These are phyloP conservation scores for Cercopithecus mona DNA, from an alignment of 2,113 vertebrate species.

Conservation along the genomic window DNA sequence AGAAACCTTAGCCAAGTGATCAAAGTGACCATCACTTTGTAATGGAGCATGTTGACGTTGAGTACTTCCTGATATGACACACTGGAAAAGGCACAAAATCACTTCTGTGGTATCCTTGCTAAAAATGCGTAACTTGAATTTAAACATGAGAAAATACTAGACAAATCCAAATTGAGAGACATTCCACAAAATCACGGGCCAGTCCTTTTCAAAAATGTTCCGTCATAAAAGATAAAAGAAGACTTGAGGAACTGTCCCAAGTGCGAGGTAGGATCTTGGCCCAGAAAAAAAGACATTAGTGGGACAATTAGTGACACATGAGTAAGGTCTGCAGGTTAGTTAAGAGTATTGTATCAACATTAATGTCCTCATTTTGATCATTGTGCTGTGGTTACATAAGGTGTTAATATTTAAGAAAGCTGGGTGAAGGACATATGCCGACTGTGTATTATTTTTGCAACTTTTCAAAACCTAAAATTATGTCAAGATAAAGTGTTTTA, in stretches of 20 bases:
- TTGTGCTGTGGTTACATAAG: not conserved
- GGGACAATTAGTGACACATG: not conserved
- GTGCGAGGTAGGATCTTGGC: not conserved
- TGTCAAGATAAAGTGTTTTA: constrained; percentile 38
- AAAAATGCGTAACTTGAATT: not conserved
- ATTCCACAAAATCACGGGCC: not conserved
- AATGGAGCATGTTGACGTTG: not conserved
- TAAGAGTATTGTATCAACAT: not conserved
- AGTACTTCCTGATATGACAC: not conserved
- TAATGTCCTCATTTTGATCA: not conserved
- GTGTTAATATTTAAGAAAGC: not conserved
- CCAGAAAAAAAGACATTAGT: not conserved
- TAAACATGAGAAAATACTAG: not conserved
- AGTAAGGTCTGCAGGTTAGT: not conserved
- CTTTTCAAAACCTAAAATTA: constrained; percentile 4
- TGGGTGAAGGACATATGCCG: not conserved
- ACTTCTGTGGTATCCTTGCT: not conserved
- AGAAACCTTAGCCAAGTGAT: not conserved
- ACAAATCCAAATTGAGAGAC: not conserved
- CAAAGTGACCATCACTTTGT: not conserved
- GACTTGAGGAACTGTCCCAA: not conserved
- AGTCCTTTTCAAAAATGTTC: not conserved
- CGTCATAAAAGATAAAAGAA: not conserved
- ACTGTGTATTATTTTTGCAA: not conserved
- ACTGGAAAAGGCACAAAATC: not conserved